phyloP scores from a whole-genome alignment of 2,113 vertebrate genomes.

The Urocolius indicus region DNA sequence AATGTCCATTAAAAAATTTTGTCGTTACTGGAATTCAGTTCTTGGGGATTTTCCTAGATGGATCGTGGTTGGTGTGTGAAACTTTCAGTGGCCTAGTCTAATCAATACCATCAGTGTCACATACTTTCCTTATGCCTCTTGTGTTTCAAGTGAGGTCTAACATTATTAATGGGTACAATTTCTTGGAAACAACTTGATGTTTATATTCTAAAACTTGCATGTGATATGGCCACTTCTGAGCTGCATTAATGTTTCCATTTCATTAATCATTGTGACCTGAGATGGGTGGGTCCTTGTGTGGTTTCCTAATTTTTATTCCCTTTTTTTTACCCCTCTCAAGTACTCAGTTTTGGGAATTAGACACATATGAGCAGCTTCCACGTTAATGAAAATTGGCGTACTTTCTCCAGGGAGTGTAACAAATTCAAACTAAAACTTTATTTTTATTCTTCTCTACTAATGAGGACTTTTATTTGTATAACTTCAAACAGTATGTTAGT shows the following conservation, averaged over 20 bases:
- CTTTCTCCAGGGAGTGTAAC: neutral
- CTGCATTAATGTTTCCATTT: slow-evolving; percentile 16
- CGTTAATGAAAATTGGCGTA: neutral
- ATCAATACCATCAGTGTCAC: slow-evolving; percentile 30
- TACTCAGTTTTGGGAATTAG: slow-evolving; percentile 20
- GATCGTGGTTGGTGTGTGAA: neutral
- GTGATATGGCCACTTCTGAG: slow-evolving; percentile 10
- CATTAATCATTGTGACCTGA: slow-evolving; percentile 30
- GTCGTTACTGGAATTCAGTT: slow-evolving; percentile 3
- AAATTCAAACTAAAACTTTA: neutral
- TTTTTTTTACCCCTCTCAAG: neutral
- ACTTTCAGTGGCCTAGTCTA: neutral
- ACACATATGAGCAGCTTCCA: neutral
- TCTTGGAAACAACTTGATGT: slow-evolving; percentile 1
- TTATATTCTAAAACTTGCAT: slow-evolving; percentile 4
- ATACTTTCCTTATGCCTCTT: neutral
- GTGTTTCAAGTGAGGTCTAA: neutral
- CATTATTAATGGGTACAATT: slow-evolving; percentile 19
- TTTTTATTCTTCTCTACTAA: neutral
- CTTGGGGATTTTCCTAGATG: neutral
- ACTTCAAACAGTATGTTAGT: neutral
- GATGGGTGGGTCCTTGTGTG: neutral
- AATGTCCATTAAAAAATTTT: neutral
- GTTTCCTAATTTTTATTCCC: neutral
- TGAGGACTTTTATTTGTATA: neutral